phyloP scores from a whole-genome alignment of 1,140 invertebrate species.

The Melipona quadrifasciata region DNA sequence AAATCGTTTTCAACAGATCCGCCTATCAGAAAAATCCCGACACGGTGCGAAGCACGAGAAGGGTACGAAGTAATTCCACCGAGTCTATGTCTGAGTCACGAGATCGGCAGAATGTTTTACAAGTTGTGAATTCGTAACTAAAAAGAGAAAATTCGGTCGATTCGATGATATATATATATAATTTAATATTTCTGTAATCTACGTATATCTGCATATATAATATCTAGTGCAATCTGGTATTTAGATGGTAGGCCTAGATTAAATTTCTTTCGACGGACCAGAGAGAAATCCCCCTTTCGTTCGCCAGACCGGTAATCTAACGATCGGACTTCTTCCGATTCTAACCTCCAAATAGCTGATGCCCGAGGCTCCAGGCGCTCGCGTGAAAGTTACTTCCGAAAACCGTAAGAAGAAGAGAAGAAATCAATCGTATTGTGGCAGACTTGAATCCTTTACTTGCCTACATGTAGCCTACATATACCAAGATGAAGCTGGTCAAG shows the following conservation, averaged over 20 bases:
- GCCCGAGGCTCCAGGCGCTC: not conserved
- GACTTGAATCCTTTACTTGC: not conserved
- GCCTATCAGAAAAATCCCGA: not conserved
- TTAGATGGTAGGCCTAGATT: not conserved
- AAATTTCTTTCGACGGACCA: not conserved
- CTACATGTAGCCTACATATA: too few species aligned
- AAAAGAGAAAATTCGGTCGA: not conserved
- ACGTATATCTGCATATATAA: not conserved
- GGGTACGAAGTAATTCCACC: not conserved
- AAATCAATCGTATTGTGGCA: not conserved
- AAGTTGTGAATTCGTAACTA: not conserved
- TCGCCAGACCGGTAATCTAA: not conserved
- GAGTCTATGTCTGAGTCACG: not conserved
- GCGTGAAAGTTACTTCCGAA: constrained; percentile 14
- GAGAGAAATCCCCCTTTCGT: not conserved
- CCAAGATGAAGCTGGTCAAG: not conserved
- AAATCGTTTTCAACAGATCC: not conserved
- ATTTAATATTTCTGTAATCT: not conserved
- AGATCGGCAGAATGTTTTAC: not conserved
- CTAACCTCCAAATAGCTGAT: not conserved
- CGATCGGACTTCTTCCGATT: not conserved
- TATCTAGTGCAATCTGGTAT: not conserved
- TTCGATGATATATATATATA: not conserved
- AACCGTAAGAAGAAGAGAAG: not conserved
- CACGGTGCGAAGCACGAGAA: not conserved